These are phyloP conservation scores for Peribatodes rhomboidaria DNA, from an alignment of 2,888 invertebrate genomes.

Conservation along the genomic window DNA sequence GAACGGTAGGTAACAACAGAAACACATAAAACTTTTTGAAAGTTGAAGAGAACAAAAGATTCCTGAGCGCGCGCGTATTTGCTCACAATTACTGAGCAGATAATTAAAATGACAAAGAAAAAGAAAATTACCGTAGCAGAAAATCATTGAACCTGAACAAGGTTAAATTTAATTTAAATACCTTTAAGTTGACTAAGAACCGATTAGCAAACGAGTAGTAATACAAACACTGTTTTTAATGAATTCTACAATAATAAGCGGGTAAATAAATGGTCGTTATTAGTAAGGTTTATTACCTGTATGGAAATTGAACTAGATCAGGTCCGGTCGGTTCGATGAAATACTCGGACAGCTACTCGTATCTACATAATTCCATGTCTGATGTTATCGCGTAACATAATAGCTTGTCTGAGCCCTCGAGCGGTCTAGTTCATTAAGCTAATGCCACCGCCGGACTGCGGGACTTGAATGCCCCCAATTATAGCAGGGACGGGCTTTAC, in stretches of 20 bases:
- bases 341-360: slow-evolving; percentile 29
- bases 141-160: slow-evolving; percentile 6
- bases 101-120: slow-evolving; percentile 48
- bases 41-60: slow-evolving; percentile 51
- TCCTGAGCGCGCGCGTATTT: slow-evolving; percentile 42
- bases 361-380: slow-evolving; percentile 12
- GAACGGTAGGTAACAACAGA: slow-evolving; percentile 48
- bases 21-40: slow-evolving; percentile 48
- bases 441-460: slow-evolving; percentile 52
- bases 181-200: neutral
- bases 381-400: slow-evolving; percentile 20
- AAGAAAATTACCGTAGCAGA: slow-evolving; percentile 22
- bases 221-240: neutral
- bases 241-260: neutral
- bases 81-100: slow-evolving; percentile 42
- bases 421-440: slow-evolving; percentile 58
- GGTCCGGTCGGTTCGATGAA: slow-evolving; percentile 13
- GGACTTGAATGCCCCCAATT: slow-evolving; percentile 57
- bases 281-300: neutral
- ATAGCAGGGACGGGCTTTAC: slow-evolving; percentile 50
- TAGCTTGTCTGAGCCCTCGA: slow-evolving; percentile 29
- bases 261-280: neutral
- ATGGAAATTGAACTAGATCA: slow-evolving; percentile 20
- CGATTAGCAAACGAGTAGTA: neutral
- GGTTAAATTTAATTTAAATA: neutral